phyloP scores from a whole-genome alignment of 1,140 invertebrate genomes.

The Neodiprion fabricii region DNA sequence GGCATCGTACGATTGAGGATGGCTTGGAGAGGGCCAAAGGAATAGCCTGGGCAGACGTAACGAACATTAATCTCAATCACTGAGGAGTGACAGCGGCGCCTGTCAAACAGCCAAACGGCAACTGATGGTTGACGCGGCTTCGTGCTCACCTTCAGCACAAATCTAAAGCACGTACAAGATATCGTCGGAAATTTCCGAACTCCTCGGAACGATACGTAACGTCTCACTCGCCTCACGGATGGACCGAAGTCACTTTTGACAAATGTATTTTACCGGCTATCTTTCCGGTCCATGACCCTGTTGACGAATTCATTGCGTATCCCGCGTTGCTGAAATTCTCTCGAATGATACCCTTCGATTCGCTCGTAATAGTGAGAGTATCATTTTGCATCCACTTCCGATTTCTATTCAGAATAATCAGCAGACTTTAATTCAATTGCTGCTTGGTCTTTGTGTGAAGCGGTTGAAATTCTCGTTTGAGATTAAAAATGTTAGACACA shows the following conservation, averaged over 20 bases:
- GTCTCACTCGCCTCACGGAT: background rate
- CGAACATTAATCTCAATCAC: conserved; percentile 13
- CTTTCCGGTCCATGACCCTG: background rate
- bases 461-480: background rate
- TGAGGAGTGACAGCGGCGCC: background rate
- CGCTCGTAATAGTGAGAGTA: background rate
- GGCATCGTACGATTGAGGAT: background rate
- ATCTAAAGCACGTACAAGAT: background rate
- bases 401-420: background rate
- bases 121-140: background rate
- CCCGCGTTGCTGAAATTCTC: background rate
- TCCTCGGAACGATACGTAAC: background rate
- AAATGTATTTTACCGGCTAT: background rate
- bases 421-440: background rate
- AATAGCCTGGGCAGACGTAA: background rate
- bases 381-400: background rate
- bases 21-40: background rate
- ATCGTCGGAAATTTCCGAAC: background rate
- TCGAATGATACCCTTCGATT: background rate
- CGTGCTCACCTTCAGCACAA: background rate
- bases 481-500: background rate
- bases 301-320: background rate
- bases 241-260: background rate
- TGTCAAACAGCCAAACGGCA: background rate
- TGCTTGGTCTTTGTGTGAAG: background rate